Base-by-base conservation (phyloP, 2,797 vertebrate species). In the Enteromius treurensis region DNA sequence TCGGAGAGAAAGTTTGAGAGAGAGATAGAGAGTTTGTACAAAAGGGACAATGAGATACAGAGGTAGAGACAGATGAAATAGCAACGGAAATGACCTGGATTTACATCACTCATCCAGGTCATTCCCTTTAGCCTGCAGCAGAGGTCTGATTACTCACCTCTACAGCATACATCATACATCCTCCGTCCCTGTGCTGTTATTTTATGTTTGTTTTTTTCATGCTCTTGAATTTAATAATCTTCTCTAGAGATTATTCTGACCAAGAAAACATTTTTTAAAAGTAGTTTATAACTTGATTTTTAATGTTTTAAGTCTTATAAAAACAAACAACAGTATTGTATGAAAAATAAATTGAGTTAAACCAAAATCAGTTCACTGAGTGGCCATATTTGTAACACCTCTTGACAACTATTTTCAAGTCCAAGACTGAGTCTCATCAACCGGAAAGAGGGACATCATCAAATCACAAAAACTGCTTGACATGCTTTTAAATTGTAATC, bases 71-170 rank as follows among this genome's bases (percentile, higher is more conserved):
- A n/a, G 42, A 85, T 55, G 32, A 80, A 85, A 77, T 77, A 78
- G 67, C 42, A 69, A 58, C 6, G 75, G 21, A 62, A 49, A 69
- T 80, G 40, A 80, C 69, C 65, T 40, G 77, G 19, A 67, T 83
- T 83, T 78, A 70, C 71, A 42, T 83, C 60, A 83, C 80, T 70
- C 68, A 68, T 82, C 6, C 80, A 53, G 80, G 69, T 77, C 80
- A 73, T 80, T 68, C 37, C 80, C 77, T 82, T 85, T 71, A 80
- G 80, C 65, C 80, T 47, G 78, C 86, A 85, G 67, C 40, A 49
- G 47, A 74, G 23, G n/a, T 53, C 55, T 76, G n/a, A 42, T 67
- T 65, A 29, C 60, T 75, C 60, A 42, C 26, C 58, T 40, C 40
- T 23, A 23, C 26, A 45, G 21, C 55, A 49, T 40, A 74, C 42